Conservation (phyloP, 2,888 invertebrate genomes). For the Metopia argyrocephala region DNA sequence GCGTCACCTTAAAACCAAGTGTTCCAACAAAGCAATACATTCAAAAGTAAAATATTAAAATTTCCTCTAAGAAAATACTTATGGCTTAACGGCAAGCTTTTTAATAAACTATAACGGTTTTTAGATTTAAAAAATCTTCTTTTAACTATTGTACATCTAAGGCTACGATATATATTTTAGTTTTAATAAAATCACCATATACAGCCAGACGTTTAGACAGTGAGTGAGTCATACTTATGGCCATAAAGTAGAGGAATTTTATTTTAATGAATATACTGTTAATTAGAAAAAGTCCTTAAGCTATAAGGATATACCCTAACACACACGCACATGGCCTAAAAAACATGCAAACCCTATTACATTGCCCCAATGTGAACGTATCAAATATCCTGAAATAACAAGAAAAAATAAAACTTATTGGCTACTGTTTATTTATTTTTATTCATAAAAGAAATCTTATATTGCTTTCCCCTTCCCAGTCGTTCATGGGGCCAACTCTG, state of each 20-base stretch:
- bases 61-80: too few species aligned
- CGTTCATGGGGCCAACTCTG: background rate
- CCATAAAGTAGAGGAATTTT: slow-evolving; percentile 18
- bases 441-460: too few species aligned
- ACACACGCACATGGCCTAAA: background rate
- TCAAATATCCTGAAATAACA: background rate
- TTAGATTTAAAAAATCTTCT: too few species aligned
- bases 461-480: too few species aligned
- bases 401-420: background rate
- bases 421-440: slow-evolving; percentile 18
- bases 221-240: too few species aligned
- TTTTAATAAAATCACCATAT: background rate
- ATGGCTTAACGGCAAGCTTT: too few species aligned
- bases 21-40: too few species aligned
- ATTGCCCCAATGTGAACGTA: slow-evolving; percentile 26
- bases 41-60: too few species aligned
- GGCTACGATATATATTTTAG: background rate
- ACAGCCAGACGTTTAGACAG: too few species aligned
- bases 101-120: too few species aligned
- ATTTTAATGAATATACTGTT: slow-evolving; percentile 66
- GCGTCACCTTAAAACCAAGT: background rate
- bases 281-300: slow-evolving; percentile 65
- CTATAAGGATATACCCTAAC: slow-evolving; percentile 45
- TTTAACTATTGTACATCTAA: too few species aligned
- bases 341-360: slow-evolving; percentile 3